Base-by-base conservation (phyloP, 2,888 invertebrate species). In the Drosophila yooni region DNA sequence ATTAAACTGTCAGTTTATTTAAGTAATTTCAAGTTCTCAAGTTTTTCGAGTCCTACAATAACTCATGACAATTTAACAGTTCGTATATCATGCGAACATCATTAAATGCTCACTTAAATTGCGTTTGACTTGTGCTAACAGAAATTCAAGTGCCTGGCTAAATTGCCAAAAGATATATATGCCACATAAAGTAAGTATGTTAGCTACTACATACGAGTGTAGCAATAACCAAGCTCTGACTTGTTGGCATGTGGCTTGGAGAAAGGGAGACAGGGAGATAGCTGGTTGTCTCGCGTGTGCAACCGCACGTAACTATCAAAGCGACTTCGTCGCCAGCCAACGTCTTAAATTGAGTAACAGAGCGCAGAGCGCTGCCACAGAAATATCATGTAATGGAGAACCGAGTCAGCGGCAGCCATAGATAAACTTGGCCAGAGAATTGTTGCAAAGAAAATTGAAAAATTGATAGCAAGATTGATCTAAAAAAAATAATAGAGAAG, bases 231-330 rank as follows among this genome's bases (percentile, higher is more conserved):
- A 77, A 69, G 74, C 73, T 40, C 66, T 73, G 68, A 76, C 77
- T 65, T 72, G 68, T 57, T 72, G 59, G 68, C 81, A 46, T 62
- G 54, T 62, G 58, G 68, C 46, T 64, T 33, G 40, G 27, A 18
- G 29, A 34, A 3, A n/a, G 13, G 33, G 18, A 27, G 29, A 13
- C 13, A 25, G 34, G 34, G n/a, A 40, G 52, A 15, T 31, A 52
- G 27, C 8, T 43, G 27, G n/a, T 43, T 52, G 58, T 58, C 70
- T 81, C 79, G 84, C 87, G 88, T 72, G 70, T 83, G 81, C 51
- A 75, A 75, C 78, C 83, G 76, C 81, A 88, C 73, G 79, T 75
- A 83, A 81, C 74, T 87, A 83, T 79, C 87, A 89, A 76, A 74
- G 81, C 60, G 63, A 79, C 70, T 73, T 71, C 78, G 81, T 65